phyloP scores from a whole-genome alignment of 2,797 vertebrate species.

The Microchirus variegatus region DNA sequence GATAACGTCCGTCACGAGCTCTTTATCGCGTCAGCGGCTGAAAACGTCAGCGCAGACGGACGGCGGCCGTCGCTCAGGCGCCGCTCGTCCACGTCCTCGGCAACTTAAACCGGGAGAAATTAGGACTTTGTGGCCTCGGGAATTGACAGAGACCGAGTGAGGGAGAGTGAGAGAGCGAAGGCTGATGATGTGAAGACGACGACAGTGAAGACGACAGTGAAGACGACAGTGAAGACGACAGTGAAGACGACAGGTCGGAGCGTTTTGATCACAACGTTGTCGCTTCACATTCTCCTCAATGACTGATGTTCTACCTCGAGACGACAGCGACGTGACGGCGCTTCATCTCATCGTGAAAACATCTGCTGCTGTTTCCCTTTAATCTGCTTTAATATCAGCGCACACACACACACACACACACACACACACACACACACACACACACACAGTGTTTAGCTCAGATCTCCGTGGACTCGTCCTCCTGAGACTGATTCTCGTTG shows the following conservation, averaged over 20 bases:
- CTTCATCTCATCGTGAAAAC: neutral
- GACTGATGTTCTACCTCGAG: neutral
- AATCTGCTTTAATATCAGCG: neutral
- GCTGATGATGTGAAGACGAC: neutral
- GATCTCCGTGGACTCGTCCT: too few species aligned
- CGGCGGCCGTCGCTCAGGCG: neutral
- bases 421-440: too few species aligned
- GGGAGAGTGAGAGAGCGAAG: too few species aligned
- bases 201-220: neutral
- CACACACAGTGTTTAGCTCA: too few species aligned
- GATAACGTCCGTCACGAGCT: conserved; percentile 12
- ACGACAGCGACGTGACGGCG: neutral
- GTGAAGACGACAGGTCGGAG: too few species aligned
- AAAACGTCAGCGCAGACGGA: neutral
- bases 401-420: neutral
- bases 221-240: neutral
- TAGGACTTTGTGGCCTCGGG: conserved; percentile 7
- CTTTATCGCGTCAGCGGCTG: conserved; percentile 4
- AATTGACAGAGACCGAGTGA: conserved; percentile 4
- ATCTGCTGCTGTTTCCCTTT: conserved; percentile 11
- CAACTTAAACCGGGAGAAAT: neutral
- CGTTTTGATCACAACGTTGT: neutral
- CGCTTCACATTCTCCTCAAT: conserved; percentile 10
- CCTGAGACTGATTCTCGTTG: too few species aligned
- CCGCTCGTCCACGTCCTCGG: neutral